phyloP scores from a whole-genome alignment of 53 echinoderm and acorn worm species.

The Echinometra lucunter region DNA sequence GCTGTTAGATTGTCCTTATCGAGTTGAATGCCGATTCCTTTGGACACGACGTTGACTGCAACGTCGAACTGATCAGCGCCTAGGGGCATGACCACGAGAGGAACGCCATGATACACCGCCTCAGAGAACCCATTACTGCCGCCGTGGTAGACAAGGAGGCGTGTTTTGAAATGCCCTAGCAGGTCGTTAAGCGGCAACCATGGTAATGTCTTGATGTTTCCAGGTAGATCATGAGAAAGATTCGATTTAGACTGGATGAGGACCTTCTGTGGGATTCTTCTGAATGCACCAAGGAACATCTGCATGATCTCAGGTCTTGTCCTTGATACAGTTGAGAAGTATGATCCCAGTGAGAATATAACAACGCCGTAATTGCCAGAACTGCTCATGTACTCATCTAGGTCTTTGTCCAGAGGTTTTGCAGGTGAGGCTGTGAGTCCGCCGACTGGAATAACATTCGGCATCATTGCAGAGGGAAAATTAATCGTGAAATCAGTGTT shows the following conservation, averaged over 20 bases:
- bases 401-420: background rate
- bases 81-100: slow-evolving; percentile 17
- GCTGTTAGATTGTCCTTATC: slow-evolving; percentile 18
- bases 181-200: slow-evolving; percentile 51
- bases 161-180: background rate
- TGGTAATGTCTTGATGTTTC: slow-evolving; percentile 10
- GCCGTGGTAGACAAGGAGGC: slow-evolving; percentile 30
- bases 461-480: slow-evolving; percentile 16
- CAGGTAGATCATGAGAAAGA: background rate
- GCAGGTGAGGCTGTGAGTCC: slow-evolving; percentile 48
- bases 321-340: background rate
- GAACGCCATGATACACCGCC: slow-evolving; percentile 4
- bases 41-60: background rate
- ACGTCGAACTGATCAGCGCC: background rate
- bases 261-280: slow-evolving; percentile 38
- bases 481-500: slow-evolving; percentile 35
- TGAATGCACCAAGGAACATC: slow-evolving; percentile 18
- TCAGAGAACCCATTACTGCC: slow-evolving; percentile 9
- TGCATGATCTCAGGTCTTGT: background rate
- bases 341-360: slow-evolving; percentile 47
- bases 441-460: slow-evolving; percentile 26
- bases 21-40: background rate
- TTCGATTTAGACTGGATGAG: background rate
- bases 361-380: slow-evolving; percentile 45
- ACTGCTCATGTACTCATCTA: slow-evolving; percentile 34